phyloP scores from a whole-genome alignment of 2,797 vertebrate genomes.

The Salmo trutta region DNA sequence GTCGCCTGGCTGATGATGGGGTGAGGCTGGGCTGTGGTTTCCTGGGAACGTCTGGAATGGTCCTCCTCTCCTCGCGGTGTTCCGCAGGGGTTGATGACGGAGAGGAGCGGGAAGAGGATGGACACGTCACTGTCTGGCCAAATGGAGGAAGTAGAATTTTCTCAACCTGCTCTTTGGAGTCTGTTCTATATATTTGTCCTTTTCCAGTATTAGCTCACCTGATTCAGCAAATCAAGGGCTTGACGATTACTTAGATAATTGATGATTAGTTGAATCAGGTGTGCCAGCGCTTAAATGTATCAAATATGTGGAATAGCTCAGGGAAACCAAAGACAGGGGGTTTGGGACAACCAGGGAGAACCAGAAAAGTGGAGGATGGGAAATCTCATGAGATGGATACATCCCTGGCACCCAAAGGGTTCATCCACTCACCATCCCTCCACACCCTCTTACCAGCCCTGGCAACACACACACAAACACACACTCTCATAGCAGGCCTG shows the following conservation, averaged over 20 bases:
- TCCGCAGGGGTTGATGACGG: slow-evolving; percentile 45
- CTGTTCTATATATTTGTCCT: background rate
- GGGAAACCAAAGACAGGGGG: background rate
- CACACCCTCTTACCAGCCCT: slow-evolving; percentile 32
- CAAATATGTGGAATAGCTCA: background rate
- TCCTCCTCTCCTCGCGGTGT: slow-evolving; percentile 59
- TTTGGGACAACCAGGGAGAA: background rate
- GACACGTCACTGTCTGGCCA: slow-evolving; percentile 47
- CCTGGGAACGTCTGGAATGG: slow-evolving; percentile 66
- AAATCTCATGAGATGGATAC: background rate
- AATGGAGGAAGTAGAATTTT: background rate
- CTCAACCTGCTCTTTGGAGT: background rate
- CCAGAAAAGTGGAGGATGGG: background rate
- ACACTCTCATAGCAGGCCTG: slow-evolving; percentile 50
- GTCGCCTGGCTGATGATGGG: slow-evolving; percentile 57
- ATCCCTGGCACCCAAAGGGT: slow-evolving; percentile 30
- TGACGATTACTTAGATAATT: background rate
- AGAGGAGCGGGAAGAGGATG: slow-evolving; percentile 54
- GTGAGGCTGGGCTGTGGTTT: slow-evolving; percentile 69
- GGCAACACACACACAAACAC: slow-evolving; percentile 40
- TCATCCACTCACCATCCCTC: slow-evolving; percentile 39
- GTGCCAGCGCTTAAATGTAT: background rate
- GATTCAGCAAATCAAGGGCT: background rate
- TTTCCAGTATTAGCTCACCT: background rate
- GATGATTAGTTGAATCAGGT: background rate